Evolutionary conservation across 1,140 invertebrate genomes (phyloP).

Genomic region (Pseudachorutes palmiensis): DNA sequence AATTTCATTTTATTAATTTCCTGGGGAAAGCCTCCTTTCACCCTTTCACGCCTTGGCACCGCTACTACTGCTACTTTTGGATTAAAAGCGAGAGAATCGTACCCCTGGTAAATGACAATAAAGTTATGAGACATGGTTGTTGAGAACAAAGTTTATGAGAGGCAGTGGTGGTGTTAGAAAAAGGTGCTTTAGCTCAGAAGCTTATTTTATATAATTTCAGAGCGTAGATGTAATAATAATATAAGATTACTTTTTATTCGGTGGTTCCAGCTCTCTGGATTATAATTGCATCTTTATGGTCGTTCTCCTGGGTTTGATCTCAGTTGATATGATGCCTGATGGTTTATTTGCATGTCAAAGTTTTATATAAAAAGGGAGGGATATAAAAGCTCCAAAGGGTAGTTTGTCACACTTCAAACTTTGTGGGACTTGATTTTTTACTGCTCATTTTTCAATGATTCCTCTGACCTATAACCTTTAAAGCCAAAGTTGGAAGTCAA

Average conservation of each 20-base stretch:
- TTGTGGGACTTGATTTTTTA: background rate
- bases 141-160: background rate
- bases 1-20: constrained; percentile 28
- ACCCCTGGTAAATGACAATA: background rate
- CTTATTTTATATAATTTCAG: background rate
- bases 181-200: background rate
- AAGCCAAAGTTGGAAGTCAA: background rate
- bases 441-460: background rate
- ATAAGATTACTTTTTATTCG: background rate
- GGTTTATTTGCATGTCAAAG: constrained; percentile 27
- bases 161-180: no score
- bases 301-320: constrained; percentile 21
- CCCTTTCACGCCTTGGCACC: background rate
- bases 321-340: constrained; percentile 19
- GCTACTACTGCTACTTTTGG: background rate
- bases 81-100: background rate
- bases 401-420: background rate
- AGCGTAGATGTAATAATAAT: background rate
- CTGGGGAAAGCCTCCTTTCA: constrained; percentile 6
- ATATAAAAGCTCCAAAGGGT: no score
- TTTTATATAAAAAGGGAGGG: no score
- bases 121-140: background rate
- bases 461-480: background rate
- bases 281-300: constrained; percentile 34
- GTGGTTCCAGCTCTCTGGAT: constrained; percentile 9